phyloP scores from a whole-genome alignment of 1,140 invertebrate genomes.

The Cotesia vestalis region DNA sequence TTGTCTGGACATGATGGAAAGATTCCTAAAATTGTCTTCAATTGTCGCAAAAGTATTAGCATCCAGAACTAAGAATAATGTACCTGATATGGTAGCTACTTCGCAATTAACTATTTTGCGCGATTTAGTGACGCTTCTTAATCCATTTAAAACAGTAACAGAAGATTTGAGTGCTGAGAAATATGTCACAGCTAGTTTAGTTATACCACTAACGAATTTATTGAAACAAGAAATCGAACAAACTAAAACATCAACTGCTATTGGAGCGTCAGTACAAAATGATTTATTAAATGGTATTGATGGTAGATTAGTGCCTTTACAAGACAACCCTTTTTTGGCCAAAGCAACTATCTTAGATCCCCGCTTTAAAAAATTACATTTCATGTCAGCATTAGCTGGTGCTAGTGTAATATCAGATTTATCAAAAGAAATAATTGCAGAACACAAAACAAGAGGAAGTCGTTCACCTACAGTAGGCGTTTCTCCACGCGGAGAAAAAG shows the following conservation, averaged over 20 bases:
- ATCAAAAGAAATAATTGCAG: neutral
- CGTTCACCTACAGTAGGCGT: neutral
- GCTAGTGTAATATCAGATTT: neutral
- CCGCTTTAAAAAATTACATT: neutral
- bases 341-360: conserved; percentile 5
- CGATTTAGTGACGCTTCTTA: neutral
- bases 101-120: neutral
- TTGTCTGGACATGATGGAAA: conserved; percentile 2
- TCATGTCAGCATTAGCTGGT: neutral
- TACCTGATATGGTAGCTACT: neutral
- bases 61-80: neutral
- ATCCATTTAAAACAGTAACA: neutral
- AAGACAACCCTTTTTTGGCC: neutral
- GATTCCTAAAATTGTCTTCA: neutral
- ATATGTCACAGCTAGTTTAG: conserved; percentile 1
- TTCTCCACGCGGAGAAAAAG: neutral
- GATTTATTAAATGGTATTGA: neutral
- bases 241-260: neutral
- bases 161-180: neutral
- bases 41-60: neutral
- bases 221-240: neutral
- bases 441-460: neutral
- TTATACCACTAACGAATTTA: neutral
- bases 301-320: neutral
- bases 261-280: neutral